phyloP scores from a whole-genome alignment of 2,113 vertebrate species.

The Chlamydotis undulata region DNA sequence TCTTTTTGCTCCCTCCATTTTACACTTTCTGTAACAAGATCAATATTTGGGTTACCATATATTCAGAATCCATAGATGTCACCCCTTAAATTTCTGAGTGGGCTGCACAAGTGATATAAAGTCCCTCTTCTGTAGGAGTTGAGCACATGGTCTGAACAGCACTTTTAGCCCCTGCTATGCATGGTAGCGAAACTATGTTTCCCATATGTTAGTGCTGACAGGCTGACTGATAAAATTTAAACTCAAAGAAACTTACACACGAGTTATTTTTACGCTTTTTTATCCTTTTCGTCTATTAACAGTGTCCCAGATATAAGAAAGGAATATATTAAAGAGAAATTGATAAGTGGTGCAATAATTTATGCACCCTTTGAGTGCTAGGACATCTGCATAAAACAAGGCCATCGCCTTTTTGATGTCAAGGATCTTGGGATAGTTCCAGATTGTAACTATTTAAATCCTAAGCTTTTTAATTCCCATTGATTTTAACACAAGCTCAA shows the following conservation, averaged over 20 bases:
- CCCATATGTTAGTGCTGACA: conserved; percentile 72
- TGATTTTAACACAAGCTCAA: conserved; percentile 38
- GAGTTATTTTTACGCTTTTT: conserved; percentile 65
- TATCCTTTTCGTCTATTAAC: conserved; percentile 63
- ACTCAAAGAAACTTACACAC: conserved; percentile 65
- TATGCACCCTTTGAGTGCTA: conserved; percentile 68
- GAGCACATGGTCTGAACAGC: conserved; percentile 67
- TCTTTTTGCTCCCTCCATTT: not conserved
- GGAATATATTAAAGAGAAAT: conserved; percentile 67
- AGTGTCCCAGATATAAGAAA: conserved; percentile 53
- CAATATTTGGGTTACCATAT: conserved; percentile 50
- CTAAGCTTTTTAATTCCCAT: conserved; percentile 51
- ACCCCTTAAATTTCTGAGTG: conserved; percentile 65
- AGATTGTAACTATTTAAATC: conserved; percentile 61
- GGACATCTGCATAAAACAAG: conserved; percentile 61
- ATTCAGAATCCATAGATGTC: conserved; percentile 52
- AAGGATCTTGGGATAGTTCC: conserved; percentile 60
- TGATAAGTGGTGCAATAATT: conserved; percentile 63
- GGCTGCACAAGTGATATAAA: conserved; percentile 56
- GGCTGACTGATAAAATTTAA: conserved; percentile 70
- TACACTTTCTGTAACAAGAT: conserved; percentile 17
- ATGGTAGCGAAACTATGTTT: conserved; percentile 64
- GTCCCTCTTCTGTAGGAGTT: conserved; percentile 66
- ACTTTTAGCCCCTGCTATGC: conserved; percentile 66
- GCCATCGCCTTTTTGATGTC: conserved; percentile 54